phyloP scores from a whole-genome alignment of 2,888 invertebrate species.

The Punctoribates punctum region DNA sequence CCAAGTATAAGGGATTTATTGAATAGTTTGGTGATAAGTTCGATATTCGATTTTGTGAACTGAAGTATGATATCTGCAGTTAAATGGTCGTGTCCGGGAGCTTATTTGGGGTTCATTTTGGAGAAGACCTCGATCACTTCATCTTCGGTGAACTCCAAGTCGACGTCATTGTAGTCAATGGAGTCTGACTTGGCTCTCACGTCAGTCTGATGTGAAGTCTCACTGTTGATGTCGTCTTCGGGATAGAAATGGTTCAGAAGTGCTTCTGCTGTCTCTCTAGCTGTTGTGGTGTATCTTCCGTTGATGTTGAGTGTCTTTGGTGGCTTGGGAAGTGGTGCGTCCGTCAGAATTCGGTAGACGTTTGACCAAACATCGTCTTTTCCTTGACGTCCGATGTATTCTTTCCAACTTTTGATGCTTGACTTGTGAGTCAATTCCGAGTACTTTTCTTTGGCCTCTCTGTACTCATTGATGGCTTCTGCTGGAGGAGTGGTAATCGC shows the following conservation, averaged over 20 bases:
- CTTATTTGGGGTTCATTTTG: neutral
- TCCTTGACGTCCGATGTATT: neutral
- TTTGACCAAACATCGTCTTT: neutral
- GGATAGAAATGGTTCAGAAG: constrained; percentile 4
- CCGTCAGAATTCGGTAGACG: neutral
- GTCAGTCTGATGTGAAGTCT: neutral
- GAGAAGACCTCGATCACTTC: neutral
- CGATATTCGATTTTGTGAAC: neutral
- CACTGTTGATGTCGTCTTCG: neutral
- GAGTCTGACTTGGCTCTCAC: neutral
- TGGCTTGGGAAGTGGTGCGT: neutral
- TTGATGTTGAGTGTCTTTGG: neutral
- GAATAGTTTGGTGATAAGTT: neutral
- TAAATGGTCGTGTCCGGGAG: neutral
- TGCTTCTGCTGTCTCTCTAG: neutral
- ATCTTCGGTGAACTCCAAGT: neutral
- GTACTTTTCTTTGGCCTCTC: neutral
- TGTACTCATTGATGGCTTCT: neutral
- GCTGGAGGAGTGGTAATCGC: neutral
- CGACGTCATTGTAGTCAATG: neutral
- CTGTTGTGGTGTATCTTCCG: neutral
- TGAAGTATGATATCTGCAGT: neutral
- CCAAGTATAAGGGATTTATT: neutral
- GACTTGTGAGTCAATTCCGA: neutral
- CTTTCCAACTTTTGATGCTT: neutral